Evolutionary conservation across 2,888 invertebrate species (phyloP).

Genomic region (Caenorhabditis doughertyi): DNA sequence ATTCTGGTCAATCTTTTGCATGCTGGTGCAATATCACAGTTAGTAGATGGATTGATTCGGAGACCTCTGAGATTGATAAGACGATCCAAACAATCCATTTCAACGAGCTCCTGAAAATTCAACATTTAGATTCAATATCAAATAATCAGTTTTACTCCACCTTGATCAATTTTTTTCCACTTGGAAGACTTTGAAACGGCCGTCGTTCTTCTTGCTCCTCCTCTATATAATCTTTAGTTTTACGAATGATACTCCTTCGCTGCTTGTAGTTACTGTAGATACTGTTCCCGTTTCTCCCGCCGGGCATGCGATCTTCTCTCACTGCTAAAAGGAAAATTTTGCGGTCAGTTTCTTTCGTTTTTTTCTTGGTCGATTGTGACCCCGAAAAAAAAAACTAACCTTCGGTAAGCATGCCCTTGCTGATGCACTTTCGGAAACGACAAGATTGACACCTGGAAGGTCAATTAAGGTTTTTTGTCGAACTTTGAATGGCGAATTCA

Average conservation of each 20-base stretch:
- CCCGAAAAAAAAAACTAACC: conserved; percentile 56
- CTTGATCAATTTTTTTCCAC: conserved; percentile 59
- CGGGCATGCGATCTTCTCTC: conserved; percentile 99
- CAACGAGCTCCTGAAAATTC: conserved; percentile 92
- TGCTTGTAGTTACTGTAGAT: conserved; percentile 89
- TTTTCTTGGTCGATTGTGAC: background rate
- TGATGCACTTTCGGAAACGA: conserved; percentile 93
- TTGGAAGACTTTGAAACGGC: conserved; percentile 49
- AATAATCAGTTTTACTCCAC: too few species aligned
- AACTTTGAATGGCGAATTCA: background rate
- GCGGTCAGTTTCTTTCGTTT: background rate
- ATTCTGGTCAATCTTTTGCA: conserved; percentile 78
- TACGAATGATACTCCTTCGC: conserved; percentile 43
- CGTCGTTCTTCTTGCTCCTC: conserved; percentile 31
- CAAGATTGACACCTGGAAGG: conserved; percentile 95
- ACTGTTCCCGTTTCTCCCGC: conserved; percentile 97
- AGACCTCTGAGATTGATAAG: conserved; percentile 89
- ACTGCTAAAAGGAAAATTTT: conserved; percentile 87
- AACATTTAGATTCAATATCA: too few species aligned
- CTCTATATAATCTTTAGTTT: conserved; percentile 26
- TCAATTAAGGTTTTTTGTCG: conserved; percentile 16
- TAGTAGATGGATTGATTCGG: conserved; percentile 87
- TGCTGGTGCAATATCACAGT: conserved; percentile 89
- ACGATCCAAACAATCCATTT: conserved; percentile 97
- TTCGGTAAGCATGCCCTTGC: conserved; percentile 80